Evolutionary conservation across 1,140 invertebrate genomes (phyloP).

Genomic region (Diploscapter pachys): DNA sequence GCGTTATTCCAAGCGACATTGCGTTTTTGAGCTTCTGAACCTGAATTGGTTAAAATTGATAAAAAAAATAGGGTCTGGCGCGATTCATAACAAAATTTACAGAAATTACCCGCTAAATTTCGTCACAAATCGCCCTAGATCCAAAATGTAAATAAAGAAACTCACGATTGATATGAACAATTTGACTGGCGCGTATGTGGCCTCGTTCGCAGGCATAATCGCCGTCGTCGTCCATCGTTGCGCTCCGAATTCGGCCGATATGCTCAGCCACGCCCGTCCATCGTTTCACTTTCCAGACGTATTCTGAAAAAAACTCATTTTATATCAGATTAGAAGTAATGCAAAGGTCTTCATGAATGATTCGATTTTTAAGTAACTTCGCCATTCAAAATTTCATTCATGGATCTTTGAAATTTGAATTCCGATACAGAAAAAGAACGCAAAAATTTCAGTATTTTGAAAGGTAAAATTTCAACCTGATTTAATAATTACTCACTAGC

Average conservation of each 20-base stretch:
- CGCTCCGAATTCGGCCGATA: conserved; percentile 23
- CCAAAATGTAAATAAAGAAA: background rate
- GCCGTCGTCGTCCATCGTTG: conserved; percentile 35
- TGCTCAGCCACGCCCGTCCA: conserved; percentile 27
- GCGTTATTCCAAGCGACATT: too few species aligned
- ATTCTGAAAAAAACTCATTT: conserved; percentile 25
- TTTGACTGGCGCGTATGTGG: conserved; percentile 19
- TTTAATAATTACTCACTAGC: conserved; percentile 17
- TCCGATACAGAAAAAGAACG: background rate
- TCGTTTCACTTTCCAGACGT: conserved; percentile 38
- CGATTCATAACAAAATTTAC: too few species aligned
- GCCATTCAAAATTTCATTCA: background rate
- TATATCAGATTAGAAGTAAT: conserved; percentile 9
- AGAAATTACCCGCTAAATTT: too few species aligned
- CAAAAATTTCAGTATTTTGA: background rate
- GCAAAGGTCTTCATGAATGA: background rate
- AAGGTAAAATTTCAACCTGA: background rate
- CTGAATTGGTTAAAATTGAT: too few species aligned
- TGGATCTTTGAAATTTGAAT: background rate
- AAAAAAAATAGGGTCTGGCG: too few species aligned
- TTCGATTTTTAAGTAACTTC: background rate
- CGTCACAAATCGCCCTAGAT: too few species aligned
- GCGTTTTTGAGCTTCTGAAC: too few species aligned
- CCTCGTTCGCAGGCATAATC: conserved; percentile 32
- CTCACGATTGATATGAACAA: conserved; percentile 36